Base-by-base conservation (phyloP, 2,113 vertebrate genomes). In the Neoarius graeffei region DNA sequence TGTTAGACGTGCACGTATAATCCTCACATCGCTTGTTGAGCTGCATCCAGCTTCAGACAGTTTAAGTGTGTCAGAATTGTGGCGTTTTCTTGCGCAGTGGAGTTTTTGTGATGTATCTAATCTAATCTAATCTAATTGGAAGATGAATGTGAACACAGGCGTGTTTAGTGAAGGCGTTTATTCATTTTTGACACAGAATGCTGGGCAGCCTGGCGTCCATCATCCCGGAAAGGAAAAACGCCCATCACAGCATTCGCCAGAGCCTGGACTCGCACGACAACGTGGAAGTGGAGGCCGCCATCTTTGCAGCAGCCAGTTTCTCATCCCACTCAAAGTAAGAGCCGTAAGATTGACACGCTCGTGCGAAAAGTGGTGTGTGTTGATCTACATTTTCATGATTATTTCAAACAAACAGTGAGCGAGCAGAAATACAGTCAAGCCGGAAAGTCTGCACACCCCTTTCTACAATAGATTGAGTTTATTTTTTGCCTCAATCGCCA, bases 241-340 rank as follows among this genome's bases (percentile, higher is more conserved):
- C 98, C 9, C 98, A 99, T 91, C 98, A 99, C 91, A 99, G 96
- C 86, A 99, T 99, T 92, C 97, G 98, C n/a, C 98, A 99, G 91
- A 99, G 98, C 91, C 94, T 99, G 89, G 98, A 99, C 92, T 99
- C 98, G 3, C 98, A 99, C 59, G 98, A 99, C 91, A 99, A 99
- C 0, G 97, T 99, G 13, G 98, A 99, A 92, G 98, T 99, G 25
- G 98, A 99, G 93, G 98, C 98, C 20, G 98, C 98, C n/a, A 97
- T 99, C 88, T 99, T 97, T 94, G 98, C 98, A 89, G 97, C 98
- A 82, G 97, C 98, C 9, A 98, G 98, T 90, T 99, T 99, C 90
- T 99, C 98, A 81, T 98, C 98, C 79, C 98, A 99, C 42, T 99
- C 98, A 0, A 99, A 99, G 98, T 99, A 94, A 95, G 96, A 69